phyloP scores from a whole-genome alignment of 92 coral and sea anemone genomes.

The Zoanthus sociatus region DNA sequence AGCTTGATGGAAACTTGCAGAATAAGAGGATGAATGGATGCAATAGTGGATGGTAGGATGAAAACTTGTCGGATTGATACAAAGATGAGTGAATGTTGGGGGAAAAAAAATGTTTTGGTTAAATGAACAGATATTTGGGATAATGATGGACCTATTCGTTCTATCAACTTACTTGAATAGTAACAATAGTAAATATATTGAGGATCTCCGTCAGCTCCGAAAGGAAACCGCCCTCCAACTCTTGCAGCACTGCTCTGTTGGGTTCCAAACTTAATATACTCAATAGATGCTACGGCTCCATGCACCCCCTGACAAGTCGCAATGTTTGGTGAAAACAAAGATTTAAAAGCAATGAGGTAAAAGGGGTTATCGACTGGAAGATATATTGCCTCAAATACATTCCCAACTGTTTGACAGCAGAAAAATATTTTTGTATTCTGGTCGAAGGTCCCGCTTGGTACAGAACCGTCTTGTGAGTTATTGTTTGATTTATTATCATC shows the following conservation, averaged over 20 bases:
- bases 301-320: constrained; percentile 36
- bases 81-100: no score
- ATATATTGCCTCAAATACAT: constrained; percentile 37
- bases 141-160: not conserved
- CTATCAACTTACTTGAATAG: constrained; percentile 21
- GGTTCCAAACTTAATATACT: constrained; percentile 34
- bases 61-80: no score
- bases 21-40: no score
- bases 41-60: no score
- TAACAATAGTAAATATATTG: constrained; percentile 37
- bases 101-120: no score
- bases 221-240: constrained; percentile 9
- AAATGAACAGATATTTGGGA: no score
- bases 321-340: constrained; percentile 12
- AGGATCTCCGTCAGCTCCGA: constrained; percentile 20
- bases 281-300: constrained; percentile 35
- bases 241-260: constrained; percentile 1
- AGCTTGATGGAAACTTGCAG: no score
- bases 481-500: constrained; percentile 40
- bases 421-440: constrained; percentile 58
- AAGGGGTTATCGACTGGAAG: constrained; percentile 64
- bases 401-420: constrained; percentile 60
- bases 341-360: constrained; percentile 43
- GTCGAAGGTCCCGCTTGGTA: constrained; percentile 59
- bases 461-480: constrained; percentile 37